Conservation (phyloP, 1,140 invertebrate species). For the Zophobas atratus region DNA sequence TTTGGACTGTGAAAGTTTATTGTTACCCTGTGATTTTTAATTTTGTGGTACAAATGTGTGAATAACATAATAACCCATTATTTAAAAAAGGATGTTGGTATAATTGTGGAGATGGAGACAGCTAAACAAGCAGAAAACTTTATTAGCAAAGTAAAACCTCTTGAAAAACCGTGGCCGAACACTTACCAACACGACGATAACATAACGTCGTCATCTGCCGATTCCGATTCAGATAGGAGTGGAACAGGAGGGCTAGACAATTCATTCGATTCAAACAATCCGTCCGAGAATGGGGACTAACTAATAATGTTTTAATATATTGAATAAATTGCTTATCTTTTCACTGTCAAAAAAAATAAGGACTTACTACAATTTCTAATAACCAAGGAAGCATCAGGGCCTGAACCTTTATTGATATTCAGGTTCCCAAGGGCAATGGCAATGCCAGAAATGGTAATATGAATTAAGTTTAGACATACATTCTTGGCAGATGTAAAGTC, state of each 20-base stretch:
- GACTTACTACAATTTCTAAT: too few relatives aligned
- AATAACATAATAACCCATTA: conserved; percentile 12
- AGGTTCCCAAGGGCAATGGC: too few relatives aligned
- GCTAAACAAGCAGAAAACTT: conserved; percentile 9
- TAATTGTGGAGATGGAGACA: conserved; percentile 7
- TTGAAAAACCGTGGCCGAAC: conserved; percentile 1
- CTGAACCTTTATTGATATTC: too few relatives aligned
- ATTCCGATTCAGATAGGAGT: conserved; percentile 9
- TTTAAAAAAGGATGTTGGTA: conserved; percentile 9
- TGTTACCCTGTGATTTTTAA: conserved; percentile 3
- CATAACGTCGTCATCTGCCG: conserved; percentile 12
- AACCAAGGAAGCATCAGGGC: too few relatives aligned
- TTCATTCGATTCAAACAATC: conserved; percentile 5
- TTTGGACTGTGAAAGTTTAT: conserved; percentile 7
- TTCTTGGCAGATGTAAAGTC: too few relatives aligned
- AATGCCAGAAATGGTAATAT: too few relatives aligned
- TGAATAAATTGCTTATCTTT: conserved; percentile 21
- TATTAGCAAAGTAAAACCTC: conserved; percentile 3
- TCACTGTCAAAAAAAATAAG: neutral
- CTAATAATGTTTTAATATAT: conserved; percentile 13
- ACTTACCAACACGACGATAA: conserved; percentile 11
- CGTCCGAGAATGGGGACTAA: neutral
- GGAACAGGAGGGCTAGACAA: conserved; percentile 4
- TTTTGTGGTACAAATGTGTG: conserved; percentile 6
- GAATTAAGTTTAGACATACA: too few relatives aligned